Base-by-base conservation (phyloP, 2,797 vertebrate species). In the Thamnophis elegans region DNA sequence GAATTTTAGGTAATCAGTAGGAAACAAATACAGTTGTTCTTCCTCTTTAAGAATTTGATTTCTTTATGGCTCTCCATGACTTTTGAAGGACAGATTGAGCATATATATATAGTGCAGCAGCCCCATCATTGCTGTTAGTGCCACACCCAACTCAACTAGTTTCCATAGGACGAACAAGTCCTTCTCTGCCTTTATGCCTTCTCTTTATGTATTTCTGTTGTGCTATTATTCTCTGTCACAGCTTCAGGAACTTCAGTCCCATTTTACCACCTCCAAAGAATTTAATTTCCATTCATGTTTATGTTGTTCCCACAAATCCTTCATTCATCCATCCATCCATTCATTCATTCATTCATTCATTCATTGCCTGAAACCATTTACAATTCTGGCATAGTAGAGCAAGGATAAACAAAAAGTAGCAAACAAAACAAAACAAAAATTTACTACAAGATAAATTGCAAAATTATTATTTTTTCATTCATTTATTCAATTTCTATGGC, bases 1-100 rank as follows among this genome's bases (percentile, higher is more conserved):
- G 32, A 95, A 95, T 94, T 86, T 0, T 65, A 7, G 92, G 86
- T 47, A 82, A 16, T 93, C 92, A 89, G 90, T 89, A 89, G 78
- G 95, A 28, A 13, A 87, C 10, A 10, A 47, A 47, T 59, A 88
- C 0, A 6, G 55, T 89, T n/a, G n/a, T 22, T 16, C 25, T 32
- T 86, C 53, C 28, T 56, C 87, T 89, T 2, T 28, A 85, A 89
- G 7, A 53, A 58, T 59, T 16, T 55, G 58, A 42, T 92, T 55
- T 88, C n/a, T 87, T 54, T 53, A 20, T 87, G 18, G 11, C 58
- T 78, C 25, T 82, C 25, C 90, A 28, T 78, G 47, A 13, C 12
- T n/a, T 53, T 32, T 68, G 13, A 62, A 68, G 55, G n/a, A 85
- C 51, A 42, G 18, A 5, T 25, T 89, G 25, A 47, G 14, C 26